A percentile compares a stretch with the other conserved stretches of the same genome.
phyloP scores from a whole-genome alignment of 2,797 vertebrate species.

The Hapalemur alaotrensis region DNA sequence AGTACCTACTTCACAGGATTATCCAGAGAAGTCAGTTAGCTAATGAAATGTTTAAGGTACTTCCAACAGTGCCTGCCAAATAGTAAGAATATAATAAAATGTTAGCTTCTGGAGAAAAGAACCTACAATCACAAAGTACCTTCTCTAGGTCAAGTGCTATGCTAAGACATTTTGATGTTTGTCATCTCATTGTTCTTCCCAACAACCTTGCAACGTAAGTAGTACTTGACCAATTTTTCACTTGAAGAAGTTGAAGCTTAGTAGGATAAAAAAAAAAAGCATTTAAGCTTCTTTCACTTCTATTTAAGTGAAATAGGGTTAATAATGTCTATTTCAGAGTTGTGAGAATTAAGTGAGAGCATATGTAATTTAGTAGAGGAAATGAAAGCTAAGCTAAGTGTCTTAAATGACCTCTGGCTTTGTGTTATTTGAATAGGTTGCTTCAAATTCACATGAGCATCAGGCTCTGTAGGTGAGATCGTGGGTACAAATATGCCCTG shows the following conservation, averaged over 20 bases:
- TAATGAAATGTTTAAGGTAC: slow-evolving; percentile 32
- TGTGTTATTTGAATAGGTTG: background rate
- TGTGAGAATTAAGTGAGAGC: slow-evolving; percentile 1
- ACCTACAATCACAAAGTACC: background rate
- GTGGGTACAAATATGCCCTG: background rate
- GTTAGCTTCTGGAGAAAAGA: background rate
- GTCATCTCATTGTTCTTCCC: background rate
- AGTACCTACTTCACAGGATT: background rate
- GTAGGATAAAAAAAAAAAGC: background rate
- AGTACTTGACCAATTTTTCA: slow-evolving; percentile 9
- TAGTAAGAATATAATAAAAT: background rate
- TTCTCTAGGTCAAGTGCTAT: background rate
- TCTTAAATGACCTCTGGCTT: background rate
- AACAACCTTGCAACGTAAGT: background rate
- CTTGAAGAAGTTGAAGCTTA: slow-evolving; percentile 17
- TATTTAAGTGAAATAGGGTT: background rate
- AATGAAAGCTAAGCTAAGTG: background rate
- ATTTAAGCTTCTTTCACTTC: background rate
- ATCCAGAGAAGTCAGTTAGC: background rate
- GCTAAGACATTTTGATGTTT: background rate
- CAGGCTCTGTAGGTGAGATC: background rate
- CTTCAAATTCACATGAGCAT: background rate
- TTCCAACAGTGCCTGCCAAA: background rate
- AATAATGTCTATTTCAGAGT: background rate
- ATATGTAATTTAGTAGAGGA: background rate